Evolutionary conservation across 2,888 invertebrate genomes (phyloP).

Genomic region (Spilarctia lutea): DNA sequence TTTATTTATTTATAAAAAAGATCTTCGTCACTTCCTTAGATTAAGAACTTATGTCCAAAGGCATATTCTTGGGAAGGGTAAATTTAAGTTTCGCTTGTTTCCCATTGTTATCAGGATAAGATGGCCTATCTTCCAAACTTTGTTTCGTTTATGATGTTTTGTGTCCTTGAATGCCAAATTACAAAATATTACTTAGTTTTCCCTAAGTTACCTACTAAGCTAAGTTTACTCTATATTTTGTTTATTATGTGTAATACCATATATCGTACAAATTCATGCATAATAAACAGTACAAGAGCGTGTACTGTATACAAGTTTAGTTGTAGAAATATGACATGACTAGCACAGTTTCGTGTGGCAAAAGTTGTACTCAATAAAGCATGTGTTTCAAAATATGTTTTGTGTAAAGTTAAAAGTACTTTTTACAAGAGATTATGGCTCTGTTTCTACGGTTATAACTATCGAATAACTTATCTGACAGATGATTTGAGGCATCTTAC

Average conservation of each 20-base stretch:
- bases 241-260: conserved; percentile 19
- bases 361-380: no score
- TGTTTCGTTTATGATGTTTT: conserved; percentile 8
- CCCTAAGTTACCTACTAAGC: conserved; percentile 30
- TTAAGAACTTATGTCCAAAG: neutral
- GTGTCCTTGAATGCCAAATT: neutral
- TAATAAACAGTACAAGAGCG: neutral
- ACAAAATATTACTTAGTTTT: conserved; percentile 12
- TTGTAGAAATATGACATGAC: neutral
- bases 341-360: neutral
- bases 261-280: conserved; percentile 23
- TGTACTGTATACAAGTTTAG: neutral
- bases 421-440: no score
- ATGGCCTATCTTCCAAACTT: neutral
- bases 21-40: neutral
- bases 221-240: conserved; percentile 12
- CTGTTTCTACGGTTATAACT: no score
- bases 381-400: neutral
- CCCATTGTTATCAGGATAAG: neutral
- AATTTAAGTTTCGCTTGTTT: neutral
- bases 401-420: neutral
- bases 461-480: no score
- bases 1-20: neutral
- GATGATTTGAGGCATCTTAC: no score
- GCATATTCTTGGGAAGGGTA: neutral